These are phyloP conservation scores for Cettia cetti DNA, from an alignment of 2,113 vertebrate species.

Conservation along the genomic window DNA sequence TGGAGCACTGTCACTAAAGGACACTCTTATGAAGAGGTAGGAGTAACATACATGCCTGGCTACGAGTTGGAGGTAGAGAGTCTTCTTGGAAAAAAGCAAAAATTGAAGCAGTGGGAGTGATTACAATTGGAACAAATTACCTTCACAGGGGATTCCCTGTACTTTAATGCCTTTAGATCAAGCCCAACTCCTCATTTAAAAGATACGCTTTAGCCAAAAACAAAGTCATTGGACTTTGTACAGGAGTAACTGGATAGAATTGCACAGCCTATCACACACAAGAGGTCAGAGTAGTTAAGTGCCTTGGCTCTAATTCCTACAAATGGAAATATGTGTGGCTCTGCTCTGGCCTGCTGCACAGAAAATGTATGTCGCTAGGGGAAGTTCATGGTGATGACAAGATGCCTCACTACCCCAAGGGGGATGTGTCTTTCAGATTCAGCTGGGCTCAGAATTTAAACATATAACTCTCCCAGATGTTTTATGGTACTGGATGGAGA, in stretches of 20 bases:
- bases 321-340: background rate
- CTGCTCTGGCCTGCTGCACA: background rate
- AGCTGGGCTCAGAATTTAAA: background rate
- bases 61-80: background rate
- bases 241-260: background rate
- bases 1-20: background rate
- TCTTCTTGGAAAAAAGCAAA: background rate
- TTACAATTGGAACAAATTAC: constrained; percentile 40
- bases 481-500: background rate
- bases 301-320: background rate
- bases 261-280: background rate
- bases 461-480: background rate
- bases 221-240: background rate
- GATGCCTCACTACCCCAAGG: background rate
- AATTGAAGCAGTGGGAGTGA: background rate
- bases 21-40: background rate
- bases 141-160: constrained; percentile 41
- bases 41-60: background rate
- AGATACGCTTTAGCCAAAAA: constrained; percentile 14
- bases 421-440: background rate
- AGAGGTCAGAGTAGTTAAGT: constrained; percentile 10
- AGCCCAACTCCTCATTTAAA: constrained; percentile 11
- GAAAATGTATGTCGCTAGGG: background rate
- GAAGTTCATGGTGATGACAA: background rate
- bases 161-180: constrained; percentile 4